Base-by-base conservation (phyloP, 2,113 vertebrate genomes). In the Microtus oregoni region DNA sequence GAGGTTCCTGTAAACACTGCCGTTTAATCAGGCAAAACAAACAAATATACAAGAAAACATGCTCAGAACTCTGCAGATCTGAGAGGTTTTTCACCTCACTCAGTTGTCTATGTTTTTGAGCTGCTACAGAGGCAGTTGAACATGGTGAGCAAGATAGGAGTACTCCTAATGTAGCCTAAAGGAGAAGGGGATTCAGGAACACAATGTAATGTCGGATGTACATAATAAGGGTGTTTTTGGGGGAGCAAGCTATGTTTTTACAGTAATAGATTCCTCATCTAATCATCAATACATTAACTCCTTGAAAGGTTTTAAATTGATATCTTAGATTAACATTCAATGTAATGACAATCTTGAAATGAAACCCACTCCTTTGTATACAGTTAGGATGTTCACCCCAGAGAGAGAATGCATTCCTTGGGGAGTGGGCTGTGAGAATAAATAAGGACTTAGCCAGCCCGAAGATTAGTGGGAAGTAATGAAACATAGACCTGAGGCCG, bases 1-100 rank as follows among this genome's bases (percentile, higher is more conserved):
- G 12, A 44, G 68, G 93, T 96, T 77, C 95, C 24, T 38, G 86
- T 20, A 93, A 94, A 55, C 72, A 86, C 0, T 86, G 55, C 30
- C 81, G 70, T 35, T 72, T 94, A 94, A 95, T 92, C 50, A 96
- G 44, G 58, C 19, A 47, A 86, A 35, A 1, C 38, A 35, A 44
- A 44, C 14, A 65, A 32, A 12, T 12, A 85, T 6, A 86, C 26
- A 65, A 12, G 17, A n/a, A 44, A 47, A 94, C 83, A 58, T 89
- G 17, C 44, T 63, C 20, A 8, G 83, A 95, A 15, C 30, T n/a
- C 38, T 61, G 77, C 72, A 96, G 76, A 22, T 76, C 19, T 61
- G 76, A 22, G 67, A 22, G 14, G n/a, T 41, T 65, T 24, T 85
- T 44, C 52, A 7, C 38, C 32, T 73, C 7, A n/a, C n/a, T 89